These are phyloP conservation scores for Drosophila quinaria DNA, from an alignment of 2,888 invertebrate species.

Conservation along the genomic window DNA sequence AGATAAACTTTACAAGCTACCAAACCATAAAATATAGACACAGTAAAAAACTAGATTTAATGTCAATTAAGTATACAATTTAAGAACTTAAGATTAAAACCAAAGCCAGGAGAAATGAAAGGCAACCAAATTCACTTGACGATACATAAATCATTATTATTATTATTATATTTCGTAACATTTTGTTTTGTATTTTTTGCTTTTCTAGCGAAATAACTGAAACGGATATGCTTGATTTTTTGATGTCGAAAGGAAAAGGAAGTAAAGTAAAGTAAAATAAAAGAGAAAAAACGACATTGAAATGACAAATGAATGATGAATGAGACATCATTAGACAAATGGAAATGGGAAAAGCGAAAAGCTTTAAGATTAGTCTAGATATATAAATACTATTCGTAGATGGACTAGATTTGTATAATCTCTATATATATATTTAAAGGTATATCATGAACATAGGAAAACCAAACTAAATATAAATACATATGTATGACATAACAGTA, in stretches of 20 bases:
- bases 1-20: conserved; percentile 21
- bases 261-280: conserved; percentile 7
- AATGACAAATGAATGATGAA: conserved; percentile 56
- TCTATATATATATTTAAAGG: conserved; percentile 19
- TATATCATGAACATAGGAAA: conserved; percentile 21
- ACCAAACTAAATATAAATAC: conserved; percentile 25
- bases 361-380: conserved; percentile 25
- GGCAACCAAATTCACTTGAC: conserved; percentile 25
- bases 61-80: conserved; percentile 13
- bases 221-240: conserved; percentile 27
- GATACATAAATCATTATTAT: conserved; percentile 40
- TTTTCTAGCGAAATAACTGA: conserved; percentile 10
- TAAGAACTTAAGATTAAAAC: conserved; percentile 36
- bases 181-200: not conserved
- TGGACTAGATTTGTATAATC: conserved; percentile 12
- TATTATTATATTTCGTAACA: conserved; percentile 19
- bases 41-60: not conserved
- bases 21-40: conserved; percentile 13
- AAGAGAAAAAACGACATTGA: conserved; percentile 30
- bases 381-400: conserved; percentile 12
- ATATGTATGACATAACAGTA: conserved; percentile 40
- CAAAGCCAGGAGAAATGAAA: conserved; percentile 35
- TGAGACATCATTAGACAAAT: conserved; percentile 49
- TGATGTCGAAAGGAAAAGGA: conserved; percentile 17
- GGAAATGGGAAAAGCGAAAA: conserved; percentile 30